A percentile compares a stretch with the other conserved stretches of the same genome.
These are phyloP conservation scores for Scaptodrosophila latifasciaeformis DNA, from an alignment of 2,888 invertebrate genomes.

Conservation along the genomic window DNA sequence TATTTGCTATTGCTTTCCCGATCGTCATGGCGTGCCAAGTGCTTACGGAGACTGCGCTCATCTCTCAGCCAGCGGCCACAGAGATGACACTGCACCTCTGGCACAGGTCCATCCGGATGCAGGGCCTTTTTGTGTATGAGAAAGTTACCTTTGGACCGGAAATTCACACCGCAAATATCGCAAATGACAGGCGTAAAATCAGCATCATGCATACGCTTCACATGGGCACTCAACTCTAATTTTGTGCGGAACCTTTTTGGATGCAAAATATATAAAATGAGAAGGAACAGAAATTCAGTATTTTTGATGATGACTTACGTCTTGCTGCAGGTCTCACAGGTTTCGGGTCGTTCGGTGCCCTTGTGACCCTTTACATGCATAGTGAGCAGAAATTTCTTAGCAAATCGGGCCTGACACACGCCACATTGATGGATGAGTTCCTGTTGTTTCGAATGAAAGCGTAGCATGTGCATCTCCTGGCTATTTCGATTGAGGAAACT, in stretches of 20 bases:
- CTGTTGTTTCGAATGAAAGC: constrained; percentile 59
- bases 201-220: constrained; percentile 51
- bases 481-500: constrained; percentile 60
- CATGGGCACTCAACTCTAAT: constrained; percentile 50
- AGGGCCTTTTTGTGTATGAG: constrained; percentile 53
- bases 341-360: constrained; percentile 51
- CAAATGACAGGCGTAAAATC: constrained; percentile 64
- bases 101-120: constrained; percentile 56
- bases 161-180: constrained; percentile 55
- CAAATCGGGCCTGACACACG: constrained; percentile 51
- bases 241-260: constrained; percentile 52
- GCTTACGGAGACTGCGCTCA: constrained; percentile 56
- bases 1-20: constrained; percentile 51
- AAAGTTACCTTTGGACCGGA: constrained; percentile 59
- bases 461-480: constrained; percentile 62
- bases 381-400: constrained; percentile 57
- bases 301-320: constrained; percentile 34
- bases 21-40: constrained; percentile 52
- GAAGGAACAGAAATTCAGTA: too few species aligned
- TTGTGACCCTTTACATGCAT: constrained; percentile 62
- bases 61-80: constrained; percentile 57
- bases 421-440: constrained; percentile 51
- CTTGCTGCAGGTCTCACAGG: constrained; percentile 46
- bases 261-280: too few species aligned
- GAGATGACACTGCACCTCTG: constrained; percentile 54